Conservation (phyloP, 2,797 vertebrate genomes). For the Myiothlypis coronata region DNA sequence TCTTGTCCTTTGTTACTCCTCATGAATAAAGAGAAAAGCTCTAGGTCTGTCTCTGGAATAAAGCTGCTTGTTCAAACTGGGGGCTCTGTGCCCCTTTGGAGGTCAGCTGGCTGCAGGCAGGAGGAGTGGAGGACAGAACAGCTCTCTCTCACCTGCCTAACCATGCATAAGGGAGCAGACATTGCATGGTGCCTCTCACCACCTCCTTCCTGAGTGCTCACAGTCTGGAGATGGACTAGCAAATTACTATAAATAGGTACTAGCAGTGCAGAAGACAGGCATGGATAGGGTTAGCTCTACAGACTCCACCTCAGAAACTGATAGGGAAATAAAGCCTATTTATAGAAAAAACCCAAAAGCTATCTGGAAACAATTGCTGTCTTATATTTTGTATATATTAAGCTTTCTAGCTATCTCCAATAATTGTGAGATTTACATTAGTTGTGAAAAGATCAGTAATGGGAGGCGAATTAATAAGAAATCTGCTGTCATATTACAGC, state of each 20-base stretch:
- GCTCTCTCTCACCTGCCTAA: background rate
- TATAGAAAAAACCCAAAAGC: background rate
- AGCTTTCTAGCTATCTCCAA: slow-evolving; percentile 30
- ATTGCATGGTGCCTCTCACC: background rate
- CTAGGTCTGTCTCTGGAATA: background rate
- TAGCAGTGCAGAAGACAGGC: background rate
- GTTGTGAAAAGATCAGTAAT: slow-evolving; percentile 67
- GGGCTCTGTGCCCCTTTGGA: background rate
- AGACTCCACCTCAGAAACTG: background rate
- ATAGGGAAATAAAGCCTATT: background rate
- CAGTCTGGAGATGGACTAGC: background rate
- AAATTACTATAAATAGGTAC: background rate
- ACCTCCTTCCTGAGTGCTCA: background rate
- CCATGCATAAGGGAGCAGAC: background rate
- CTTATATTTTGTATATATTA: slow-evolving; percentile 3
- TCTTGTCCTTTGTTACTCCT: background rate
- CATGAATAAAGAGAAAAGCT: background rate
- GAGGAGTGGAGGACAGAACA: background rate
- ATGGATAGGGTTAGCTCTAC: background rate
- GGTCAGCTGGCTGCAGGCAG: background rate
- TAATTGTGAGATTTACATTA: slow-evolving; percentile 59
- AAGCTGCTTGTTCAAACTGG: background rate
- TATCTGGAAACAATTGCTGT: background rate
- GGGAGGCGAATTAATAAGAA: slow-evolving; percentile 71
- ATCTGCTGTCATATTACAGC: slow-evolving; percentile 69